Evolutionary conservation across 64 coral and sea anemone species (phyloP), one percentile per base, ranked within the genome.

Genomic region (Pocillopora verrucosa): DNA sequence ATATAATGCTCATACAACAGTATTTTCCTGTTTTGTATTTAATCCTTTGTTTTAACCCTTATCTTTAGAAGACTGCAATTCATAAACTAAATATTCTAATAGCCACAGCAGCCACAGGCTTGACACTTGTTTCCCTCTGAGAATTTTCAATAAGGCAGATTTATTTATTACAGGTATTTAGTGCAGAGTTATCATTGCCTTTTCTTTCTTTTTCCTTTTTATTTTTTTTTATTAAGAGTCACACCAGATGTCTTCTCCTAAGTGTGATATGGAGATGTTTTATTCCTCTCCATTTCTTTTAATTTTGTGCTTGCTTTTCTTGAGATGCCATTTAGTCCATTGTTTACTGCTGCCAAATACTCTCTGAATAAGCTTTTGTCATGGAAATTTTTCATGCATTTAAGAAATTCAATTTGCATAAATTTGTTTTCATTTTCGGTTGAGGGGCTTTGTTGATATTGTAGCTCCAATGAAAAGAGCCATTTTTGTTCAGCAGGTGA

Each of bases 401-500:
- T 59, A 59, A 81, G 59, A 69, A 83, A 80, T 77, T 30, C 57
- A 78, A 92, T 92, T 92, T 79, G 83, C 75, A 92, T 92, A 92
- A 17, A 70, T 67, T 77, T 81, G 76, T 22, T 36, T 73, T 79
- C 75, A 75, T 87, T 86, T 11, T 65, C 1, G 7, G 41, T 51
- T 3, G 41, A 51, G 41, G 79, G 72, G 34, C 77, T 78, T 87
- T 69, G 82, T 79, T 35, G 86, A 85, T 85, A 65, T 85, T 77
- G 61, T 51, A 41, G 11, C 34, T 70, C 90, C 90, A 92, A 92
- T 92, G 30, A 87, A 60, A 78, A 41, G 34, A 19, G 36, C n/a
- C 83, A 38, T 74, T 58, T 72, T 51, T 38, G 37, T 87, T 63
- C 77, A 90, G 83, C 90, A 92, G 90, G 90, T 92, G 90, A 92